Evolutionary conservation across 2,797 vertebrate genomes (phyloP).

Genomic region (Parambassis ranga): DNA sequence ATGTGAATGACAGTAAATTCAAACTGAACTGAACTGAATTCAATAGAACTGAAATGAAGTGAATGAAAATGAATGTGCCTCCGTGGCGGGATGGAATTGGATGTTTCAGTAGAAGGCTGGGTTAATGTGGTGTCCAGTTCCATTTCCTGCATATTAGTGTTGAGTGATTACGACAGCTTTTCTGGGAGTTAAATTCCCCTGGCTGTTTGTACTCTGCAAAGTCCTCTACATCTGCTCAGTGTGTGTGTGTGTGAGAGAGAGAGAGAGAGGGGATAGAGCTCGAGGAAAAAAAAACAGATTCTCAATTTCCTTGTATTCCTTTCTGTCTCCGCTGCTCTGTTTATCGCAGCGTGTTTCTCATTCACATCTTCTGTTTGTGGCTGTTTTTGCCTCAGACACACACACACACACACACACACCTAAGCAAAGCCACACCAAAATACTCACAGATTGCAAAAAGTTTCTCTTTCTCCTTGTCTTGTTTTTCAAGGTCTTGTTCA

Average conservation of each 20-base stretch:
- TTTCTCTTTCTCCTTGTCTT: constrained; percentile 19
- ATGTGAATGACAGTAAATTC: not conserved
- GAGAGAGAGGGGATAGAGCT: not conserved
- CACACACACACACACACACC: not conserved
- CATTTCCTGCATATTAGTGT: constrained; percentile 40
- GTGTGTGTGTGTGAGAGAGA: not conserved
- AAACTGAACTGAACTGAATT: constrained; percentile 12
- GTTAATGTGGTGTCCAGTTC: constrained; percentile 56
- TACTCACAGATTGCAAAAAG: not conserved
- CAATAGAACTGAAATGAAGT: constrained; percentile 3
- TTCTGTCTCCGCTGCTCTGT: not conserved
- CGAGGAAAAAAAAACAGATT: not conserved
- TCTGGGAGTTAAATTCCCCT: constrained; percentile 40
- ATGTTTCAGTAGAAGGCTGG: constrained; percentile 29
- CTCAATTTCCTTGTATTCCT: not conserved
- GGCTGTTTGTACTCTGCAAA: constrained; percentile 38
- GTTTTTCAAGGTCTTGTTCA: constrained; percentile 36
- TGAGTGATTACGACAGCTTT: constrained; percentile 49
- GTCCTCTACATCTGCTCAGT: constrained; percentile 33
- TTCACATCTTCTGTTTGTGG: not conserved
- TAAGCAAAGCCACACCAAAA: not conserved
- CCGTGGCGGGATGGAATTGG: constrained; percentile 10
- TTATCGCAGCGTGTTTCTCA: constrained; percentile 6
- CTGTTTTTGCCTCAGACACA: not conserved
- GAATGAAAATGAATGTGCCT: constrained; percentile 20